These are phyloP conservation scores for Fringilla coelebs DNA, from an alignment of 2,797 vertebrate species.

Conservation along the genomic window DNA sequence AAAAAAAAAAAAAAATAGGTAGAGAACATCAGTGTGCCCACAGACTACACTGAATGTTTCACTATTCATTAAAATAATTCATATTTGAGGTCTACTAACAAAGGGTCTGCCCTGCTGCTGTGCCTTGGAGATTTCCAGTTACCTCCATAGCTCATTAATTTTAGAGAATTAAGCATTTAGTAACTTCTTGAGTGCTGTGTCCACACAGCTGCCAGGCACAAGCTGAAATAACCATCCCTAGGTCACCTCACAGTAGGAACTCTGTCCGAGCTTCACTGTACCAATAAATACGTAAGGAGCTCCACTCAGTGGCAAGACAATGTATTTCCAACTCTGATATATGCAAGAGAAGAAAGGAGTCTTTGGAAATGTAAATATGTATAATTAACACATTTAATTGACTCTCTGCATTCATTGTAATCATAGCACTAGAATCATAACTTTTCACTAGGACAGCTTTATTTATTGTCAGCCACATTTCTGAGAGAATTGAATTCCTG, in stretches of 20 bases:
- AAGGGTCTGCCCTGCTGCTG: background rate
- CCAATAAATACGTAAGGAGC: background rate
- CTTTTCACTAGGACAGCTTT: background rate
- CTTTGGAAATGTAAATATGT: background rate
- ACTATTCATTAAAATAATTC: background rate
- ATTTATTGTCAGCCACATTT: background rate
- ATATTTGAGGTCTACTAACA: background rate
- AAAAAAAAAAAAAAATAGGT: background rate
- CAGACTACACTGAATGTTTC: background rate
- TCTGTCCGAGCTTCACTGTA: fast-evolving
- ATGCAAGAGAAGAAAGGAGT: background rate
- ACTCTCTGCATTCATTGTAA: background rate
- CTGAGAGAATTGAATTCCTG: background rate
- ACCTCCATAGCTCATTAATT: background rate
- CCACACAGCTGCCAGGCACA: background rate
- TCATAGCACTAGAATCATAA: background rate
- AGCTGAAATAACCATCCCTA: background rate
- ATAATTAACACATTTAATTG: background rate
- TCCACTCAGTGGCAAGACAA: conserved; percentile 26
- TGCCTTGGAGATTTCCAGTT: background rate
- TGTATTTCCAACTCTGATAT: background rate
- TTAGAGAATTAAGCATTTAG: background rate
- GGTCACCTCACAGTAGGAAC: background rate
- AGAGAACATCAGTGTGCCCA: background rate
- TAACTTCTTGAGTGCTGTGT: background rate